Evolutionary conservation across 2,113 vertebrate species (phyloP), one percentile per base, ranked within the genome.

Genomic region (Strix uralensis): DNA sequence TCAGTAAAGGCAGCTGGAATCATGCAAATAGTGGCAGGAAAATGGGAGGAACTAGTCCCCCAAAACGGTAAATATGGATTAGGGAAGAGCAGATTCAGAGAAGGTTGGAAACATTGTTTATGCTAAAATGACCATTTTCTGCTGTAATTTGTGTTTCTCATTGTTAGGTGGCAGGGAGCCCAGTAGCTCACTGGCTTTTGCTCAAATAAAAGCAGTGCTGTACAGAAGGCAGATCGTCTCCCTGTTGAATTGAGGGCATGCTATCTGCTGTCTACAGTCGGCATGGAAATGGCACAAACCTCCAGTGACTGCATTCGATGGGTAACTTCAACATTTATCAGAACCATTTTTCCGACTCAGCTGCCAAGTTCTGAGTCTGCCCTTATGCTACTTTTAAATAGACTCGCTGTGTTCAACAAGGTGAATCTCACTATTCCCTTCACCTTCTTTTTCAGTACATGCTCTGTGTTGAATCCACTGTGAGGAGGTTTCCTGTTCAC

Each of bases 101-200:
- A 15, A 92, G 49, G 52, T 0, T 92, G 69, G 83, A 38, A 85
- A 72, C 34, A 27, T 15, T 75, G 80, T 74, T 89, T 65, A 15
- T 92, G 57, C 55, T 91, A n/a, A 84, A 81, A 78, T 29, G 83
- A 75, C 57, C 34, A 40, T 94, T 96, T 92, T 15, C 69, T 78
- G 72, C 55, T 81, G 59, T 75, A 44, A 42, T 90, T 18, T 75
- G 77, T 84, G 69, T 81, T 86, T 66, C 27, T 92, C 57, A 9
- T 25, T 86, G 90, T 46, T 40, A 40, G 44, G 88, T 81, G 92
- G 94, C 92, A 93, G 69, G 34, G 38, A 93, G 90, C 91, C 95
- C 69, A 51, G 86, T 8, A 44, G 61, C 75, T 46, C 30, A 10
- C 69, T 94, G 83, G 80, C 67, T 59, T 74, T 47, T 72, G 52